A percentile compares a stretch with the other conserved stretches of the same genome.
Evolutionary conservation across 2,797 vertebrate genomes (phyloP).

Genomic region (Uromys caudimaculatus): DNA sequence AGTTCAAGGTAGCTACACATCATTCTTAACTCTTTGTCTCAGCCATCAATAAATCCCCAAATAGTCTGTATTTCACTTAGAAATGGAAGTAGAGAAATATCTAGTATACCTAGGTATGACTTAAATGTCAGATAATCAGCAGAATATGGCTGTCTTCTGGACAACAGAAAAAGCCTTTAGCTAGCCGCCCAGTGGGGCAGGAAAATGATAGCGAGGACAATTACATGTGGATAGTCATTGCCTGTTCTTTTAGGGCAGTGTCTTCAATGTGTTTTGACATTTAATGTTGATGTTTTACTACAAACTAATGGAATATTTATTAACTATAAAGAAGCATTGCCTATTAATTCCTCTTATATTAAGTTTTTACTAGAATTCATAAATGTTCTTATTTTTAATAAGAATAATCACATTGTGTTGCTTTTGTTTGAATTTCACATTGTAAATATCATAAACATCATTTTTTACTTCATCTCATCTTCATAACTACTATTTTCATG

Average conservation of each 20-base stretch:
- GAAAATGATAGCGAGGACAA: not conserved
- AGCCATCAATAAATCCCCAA: not conserved
- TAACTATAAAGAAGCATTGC: not conserved
- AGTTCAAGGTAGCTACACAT: not conserved
- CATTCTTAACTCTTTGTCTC: not conserved
- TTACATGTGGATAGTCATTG: not conserved
- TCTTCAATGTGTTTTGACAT: not conserved
- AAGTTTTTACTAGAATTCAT: conserved; percentile 3
- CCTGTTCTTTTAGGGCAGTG: not conserved
- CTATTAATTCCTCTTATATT: conserved; percentile 1
- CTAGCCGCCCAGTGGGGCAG: not conserved
- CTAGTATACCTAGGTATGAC: not conserved
- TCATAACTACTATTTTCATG: not conserved
- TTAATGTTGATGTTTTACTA: conserved; percentile 11
- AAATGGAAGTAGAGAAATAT: not conserved
- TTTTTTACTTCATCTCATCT: not conserved
- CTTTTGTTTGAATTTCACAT: not conserved
- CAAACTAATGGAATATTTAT: conserved; percentile 19
- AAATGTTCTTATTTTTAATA: not conserved
- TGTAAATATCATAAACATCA: not conserved
- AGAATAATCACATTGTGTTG: not conserved
- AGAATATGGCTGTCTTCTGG: not conserved
- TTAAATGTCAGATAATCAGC: not conserved
- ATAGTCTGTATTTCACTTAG: not conserved
- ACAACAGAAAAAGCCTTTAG: not conserved